Percentiles rank a stretch among this genome's conserved stretches.
Evolutionary conservation across 2,888 invertebrate species (phyloP).

Genomic region (Leptopilina syphax): DNA sequence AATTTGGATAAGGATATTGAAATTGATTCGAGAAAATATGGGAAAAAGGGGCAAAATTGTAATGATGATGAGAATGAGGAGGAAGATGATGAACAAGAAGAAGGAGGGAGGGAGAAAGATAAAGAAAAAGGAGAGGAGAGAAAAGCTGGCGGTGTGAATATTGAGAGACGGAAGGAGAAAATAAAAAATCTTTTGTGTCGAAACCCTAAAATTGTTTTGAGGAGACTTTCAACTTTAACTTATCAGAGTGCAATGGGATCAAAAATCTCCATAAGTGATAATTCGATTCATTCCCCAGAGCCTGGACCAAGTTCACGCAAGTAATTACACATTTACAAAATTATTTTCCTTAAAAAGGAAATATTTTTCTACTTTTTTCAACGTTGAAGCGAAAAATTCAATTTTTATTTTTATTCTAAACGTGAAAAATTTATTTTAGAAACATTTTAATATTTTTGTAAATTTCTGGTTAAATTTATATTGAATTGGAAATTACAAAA

Average conservation of each 20-base stretch:
- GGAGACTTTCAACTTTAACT: constrained; percentile 63
- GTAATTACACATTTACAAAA: neutral
- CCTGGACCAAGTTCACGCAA: constrained; percentile 53
- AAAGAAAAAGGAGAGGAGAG: constrained; percentile 26
- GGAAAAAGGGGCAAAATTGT: constrained; percentile 46
- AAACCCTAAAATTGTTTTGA: constrained; percentile 62
- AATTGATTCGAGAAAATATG: constrained; percentile 58
- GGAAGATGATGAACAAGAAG: neutral
- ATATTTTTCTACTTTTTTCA: too few species aligned
- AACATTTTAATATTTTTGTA: too few species aligned
- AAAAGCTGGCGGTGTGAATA: neutral
- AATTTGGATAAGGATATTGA: constrained; percentile 69
- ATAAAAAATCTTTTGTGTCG: constrained; percentile 18
- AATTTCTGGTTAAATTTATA: too few species aligned
- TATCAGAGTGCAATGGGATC: constrained; percentile 54
- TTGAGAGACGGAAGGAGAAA: neutral
- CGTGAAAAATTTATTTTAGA: too few species aligned
- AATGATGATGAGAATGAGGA: constrained; percentile 43
- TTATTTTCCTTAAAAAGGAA: too few species aligned
- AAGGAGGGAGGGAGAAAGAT: constrained; percentile 45
- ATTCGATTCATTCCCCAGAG: constrained; percentile 47
- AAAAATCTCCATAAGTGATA: constrained; percentile 4
- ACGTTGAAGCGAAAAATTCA: too few species aligned
- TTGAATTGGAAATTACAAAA: too few species aligned
- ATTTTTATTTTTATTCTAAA: too few species aligned